Base-by-base conservation (phyloP, 2,888 invertebrate species). In the Spilosoma lubricipeda region DNA sequence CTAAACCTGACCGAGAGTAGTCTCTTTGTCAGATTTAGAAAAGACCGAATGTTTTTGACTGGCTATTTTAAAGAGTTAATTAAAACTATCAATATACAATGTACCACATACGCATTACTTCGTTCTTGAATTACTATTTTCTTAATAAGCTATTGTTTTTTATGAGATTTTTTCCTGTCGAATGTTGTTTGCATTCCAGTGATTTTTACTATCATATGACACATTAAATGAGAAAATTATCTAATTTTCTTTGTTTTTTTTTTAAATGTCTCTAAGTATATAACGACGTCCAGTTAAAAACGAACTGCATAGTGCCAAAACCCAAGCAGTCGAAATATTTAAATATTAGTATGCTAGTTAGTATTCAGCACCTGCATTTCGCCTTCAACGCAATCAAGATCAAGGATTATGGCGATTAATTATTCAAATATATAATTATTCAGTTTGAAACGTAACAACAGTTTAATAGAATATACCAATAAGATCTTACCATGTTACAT, bases 371-470 rank as follows among this genome's bases (percentile, higher is more conserved):
- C 30, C 36, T 27, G 65, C 72, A 81, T 81, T 81, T 73, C 69
- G 59, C 82, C 73, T 79, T 73, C 70, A 67, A 70, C 66, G 39
- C 72, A 77, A 80, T 80, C 85, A 86, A 71, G 82, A 82, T 74
- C 84, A 78, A 78, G 81, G 80, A 64, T 71, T n/a, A 71, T 36
- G 45, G 67, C 18, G 45, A 27, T 67, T 67, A 39, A 27, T 67
- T 30, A 67, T 67, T 45, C 56, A n/a, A 56, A 9, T 27, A 30
- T 30, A 67, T 27, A 39, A 45, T 67, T 67, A 45, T 42, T 42
- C 36, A 39, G 67, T 45, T 67, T 27, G 11, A 9, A 52, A 20
- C 52, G 52, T 52, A 7, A 0, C 7, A 52, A 52, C 20, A 52
- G 23, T 8, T 48, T 52, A 52, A 23, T 52, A 52, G 8, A n/a